phyloP scores from a whole-genome alignment of 53 echinoderm and acorn worm species.

The Paracentrotus lividus region DNA sequence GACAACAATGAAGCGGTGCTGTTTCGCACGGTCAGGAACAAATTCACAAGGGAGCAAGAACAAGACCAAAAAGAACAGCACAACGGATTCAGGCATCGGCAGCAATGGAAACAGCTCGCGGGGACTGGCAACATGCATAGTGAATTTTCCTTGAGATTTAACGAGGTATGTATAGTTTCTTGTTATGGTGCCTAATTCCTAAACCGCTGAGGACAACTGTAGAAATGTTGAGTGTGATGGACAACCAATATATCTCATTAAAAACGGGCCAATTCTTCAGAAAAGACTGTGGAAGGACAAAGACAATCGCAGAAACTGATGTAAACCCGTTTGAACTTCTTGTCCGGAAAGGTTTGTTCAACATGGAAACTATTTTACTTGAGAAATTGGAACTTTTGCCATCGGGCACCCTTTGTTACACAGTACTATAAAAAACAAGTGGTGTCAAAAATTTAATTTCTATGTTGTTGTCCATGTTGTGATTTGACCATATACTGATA shows the following conservation, averaged over 20 bases:
- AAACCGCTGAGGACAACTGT: not conserved
- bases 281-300: conserved; percentile 47
- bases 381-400: conserved; percentile 34
- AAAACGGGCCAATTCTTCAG: conserved; percentile 35
- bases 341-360: not conserved
- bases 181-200: conserved; percentile 38
- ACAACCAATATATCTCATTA: not conserved
- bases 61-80: conserved; percentile 70
- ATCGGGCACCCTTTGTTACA: conserved; percentile 39
- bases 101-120: conserved; percentile 70
- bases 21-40: conserved; percentile 49
- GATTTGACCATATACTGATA: not conserved
- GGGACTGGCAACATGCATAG: conserved; percentile 64
- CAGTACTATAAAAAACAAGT: conserved; percentile 49
- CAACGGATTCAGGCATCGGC: conserved; percentile 65
- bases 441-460: conserved; percentile 13
- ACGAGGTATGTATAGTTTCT: not conserved
- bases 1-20: conserved; percentile 60
- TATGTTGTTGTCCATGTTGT: conserved; percentile 1
- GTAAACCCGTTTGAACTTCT: conserved; percentile 33
- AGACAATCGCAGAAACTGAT: conserved; percentile 40
- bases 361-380: not conserved
- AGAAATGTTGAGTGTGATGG: not conserved
- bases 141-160: conserved; percentile 56
- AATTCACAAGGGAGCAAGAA: conserved; percentile 70